Conservation (phyloP, 64 coral and sea anemone genomes). For the Stylophora pistillata region DNA sequence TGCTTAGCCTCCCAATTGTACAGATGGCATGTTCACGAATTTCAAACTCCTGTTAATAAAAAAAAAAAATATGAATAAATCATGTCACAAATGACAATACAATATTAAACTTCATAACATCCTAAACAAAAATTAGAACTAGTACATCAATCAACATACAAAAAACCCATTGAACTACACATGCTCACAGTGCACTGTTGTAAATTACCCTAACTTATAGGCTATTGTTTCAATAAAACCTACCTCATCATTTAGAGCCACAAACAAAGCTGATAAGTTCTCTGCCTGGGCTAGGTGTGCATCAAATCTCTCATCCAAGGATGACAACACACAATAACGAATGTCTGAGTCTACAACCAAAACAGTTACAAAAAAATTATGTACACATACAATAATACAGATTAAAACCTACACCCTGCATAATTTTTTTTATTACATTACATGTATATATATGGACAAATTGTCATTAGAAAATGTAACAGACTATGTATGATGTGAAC, state of each 20-base stretch:
- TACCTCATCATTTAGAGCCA: constrained; percentile 98
- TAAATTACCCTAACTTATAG: too few relatives aligned
- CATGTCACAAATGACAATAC: neutral
- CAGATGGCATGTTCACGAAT: constrained; percentile 94
- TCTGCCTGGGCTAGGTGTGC: constrained; percentile 96
- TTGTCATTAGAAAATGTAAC: too few relatives aligned
- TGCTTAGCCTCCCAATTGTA: constrained; percentile 92
- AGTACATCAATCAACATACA: too few relatives aligned
- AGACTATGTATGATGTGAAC: too few relatives aligned
- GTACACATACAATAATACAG: too few relatives aligned
- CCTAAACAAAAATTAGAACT: neutral
- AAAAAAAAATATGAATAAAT: neutral
- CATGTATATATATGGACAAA: too few relatives aligned
- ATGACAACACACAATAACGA: constrained; percentile 92
- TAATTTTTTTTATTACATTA: too few relatives aligned
- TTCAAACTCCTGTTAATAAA: constrained; percentile 87
- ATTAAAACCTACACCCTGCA: neutral
- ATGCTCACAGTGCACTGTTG: too few relatives aligned
- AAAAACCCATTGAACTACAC: too few relatives aligned
- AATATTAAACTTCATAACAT: too few relatives aligned
- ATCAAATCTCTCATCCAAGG: constrained; percentile 98
- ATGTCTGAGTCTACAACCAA: constrained; percentile 83
- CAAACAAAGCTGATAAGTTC: constrained; percentile 89
- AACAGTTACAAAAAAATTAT: neutral
- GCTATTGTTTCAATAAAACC: neutral